Percentiles rank a stretch among this genome's conserved stretches.
Conservation (phyloP, 1,140 invertebrate species). For the Anastrepha obliqua region DNA sequence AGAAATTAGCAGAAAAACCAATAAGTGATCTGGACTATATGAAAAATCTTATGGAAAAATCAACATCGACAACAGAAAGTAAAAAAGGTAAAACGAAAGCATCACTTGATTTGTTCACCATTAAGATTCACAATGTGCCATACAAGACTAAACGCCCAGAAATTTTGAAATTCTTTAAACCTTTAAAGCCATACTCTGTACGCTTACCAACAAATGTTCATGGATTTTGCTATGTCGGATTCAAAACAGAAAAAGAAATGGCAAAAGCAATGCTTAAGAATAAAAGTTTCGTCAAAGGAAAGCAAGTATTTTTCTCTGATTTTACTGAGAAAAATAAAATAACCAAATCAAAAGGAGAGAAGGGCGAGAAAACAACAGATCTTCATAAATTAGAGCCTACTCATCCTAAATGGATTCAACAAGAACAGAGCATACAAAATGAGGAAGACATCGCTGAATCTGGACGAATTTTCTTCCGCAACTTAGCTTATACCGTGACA, state of each 20-base stretch:
- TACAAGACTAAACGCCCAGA: slow-evolving; percentile 71
- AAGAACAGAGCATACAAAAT: slow-evolving; percentile 81
- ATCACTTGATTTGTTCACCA: slow-evolving; percentile 77
- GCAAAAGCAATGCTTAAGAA: slow-evolving; percentile 89
- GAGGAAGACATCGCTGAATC: slow-evolving; percentile 92
- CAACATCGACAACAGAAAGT: slow-evolving; percentile 55
- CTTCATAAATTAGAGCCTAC: slow-evolving; percentile 51
- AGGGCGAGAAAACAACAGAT: slow-evolving; percentile 69
- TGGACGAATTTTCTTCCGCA: slow-evolving; percentile 95
- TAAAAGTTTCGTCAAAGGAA: slow-evolving; percentile 88
- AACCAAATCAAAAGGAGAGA: slow-evolving; percentile 71
- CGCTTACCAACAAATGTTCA: slow-evolving; percentile 85
- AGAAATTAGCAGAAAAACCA: slow-evolving; percentile 79
- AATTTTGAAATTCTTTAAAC: slow-evolving; percentile 84
- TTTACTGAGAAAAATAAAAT: slow-evolving; percentile 78
- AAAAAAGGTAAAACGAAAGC: slow-evolving; percentile 68
- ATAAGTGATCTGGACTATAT: slow-evolving; percentile 86
- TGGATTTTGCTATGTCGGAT: slow-evolving; percentile 94
- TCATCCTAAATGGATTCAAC: slow-evolving; percentile 81
- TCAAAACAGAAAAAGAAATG: slow-evolving; percentile 87
- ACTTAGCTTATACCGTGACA: slow-evolving; percentile 91
- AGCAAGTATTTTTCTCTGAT: slow-evolving; percentile 80
- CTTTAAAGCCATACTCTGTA: slow-evolving; percentile 85
- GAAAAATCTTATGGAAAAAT: slow-evolving; percentile 76
- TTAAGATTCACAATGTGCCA: slow-evolving; percentile 72